These are phyloP conservation scores for Leucophenga varia DNA, from an alignment of 1,140 invertebrate species.

Conservation along the genomic window DNA sequence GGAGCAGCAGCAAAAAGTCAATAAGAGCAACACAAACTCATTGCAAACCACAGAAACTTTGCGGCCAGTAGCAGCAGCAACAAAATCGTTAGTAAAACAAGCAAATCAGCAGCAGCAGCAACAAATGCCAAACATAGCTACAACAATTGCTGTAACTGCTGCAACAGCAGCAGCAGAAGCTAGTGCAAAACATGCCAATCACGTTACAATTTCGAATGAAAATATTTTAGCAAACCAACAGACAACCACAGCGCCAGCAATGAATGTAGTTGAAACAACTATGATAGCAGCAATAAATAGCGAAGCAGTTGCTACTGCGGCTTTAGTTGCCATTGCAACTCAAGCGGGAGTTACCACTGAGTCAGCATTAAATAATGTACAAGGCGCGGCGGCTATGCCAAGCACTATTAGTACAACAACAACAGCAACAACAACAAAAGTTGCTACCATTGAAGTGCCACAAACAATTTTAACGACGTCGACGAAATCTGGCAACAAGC, in stretches of 20 bases:
- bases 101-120: conserved; percentile 9
- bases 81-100: conserved; percentile 36
- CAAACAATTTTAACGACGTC: conserved; percentile 31
- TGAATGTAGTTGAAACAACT: background rate
- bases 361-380: conserved; percentile 11
- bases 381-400: no score
- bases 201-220: background rate
- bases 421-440: conserved; percentile 17
- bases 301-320: no score
- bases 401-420: no score
- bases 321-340: no score
- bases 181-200: background rate
- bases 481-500: conserved; percentile 30
- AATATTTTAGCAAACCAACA: background rate
- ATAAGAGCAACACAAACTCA: conserved; percentile 21
- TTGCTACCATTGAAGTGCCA: conserved; percentile 23
- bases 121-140: conserved; percentile 1
- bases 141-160: conserved; percentile 35
- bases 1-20: no score
- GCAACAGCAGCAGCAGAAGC: conserved; percentile 22
- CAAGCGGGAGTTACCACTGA: no score
- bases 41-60: conserved; percentile 48
- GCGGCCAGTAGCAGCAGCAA: conserved; percentile 20
- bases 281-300: background rate
- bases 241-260: conserved; percentile 18